Percentiles rank a stretch among this genome's conserved stretches.
Evolutionary conservation across 1,140 invertebrate species (phyloP).

Genomic region (Drosophila baimaii): DNA sequence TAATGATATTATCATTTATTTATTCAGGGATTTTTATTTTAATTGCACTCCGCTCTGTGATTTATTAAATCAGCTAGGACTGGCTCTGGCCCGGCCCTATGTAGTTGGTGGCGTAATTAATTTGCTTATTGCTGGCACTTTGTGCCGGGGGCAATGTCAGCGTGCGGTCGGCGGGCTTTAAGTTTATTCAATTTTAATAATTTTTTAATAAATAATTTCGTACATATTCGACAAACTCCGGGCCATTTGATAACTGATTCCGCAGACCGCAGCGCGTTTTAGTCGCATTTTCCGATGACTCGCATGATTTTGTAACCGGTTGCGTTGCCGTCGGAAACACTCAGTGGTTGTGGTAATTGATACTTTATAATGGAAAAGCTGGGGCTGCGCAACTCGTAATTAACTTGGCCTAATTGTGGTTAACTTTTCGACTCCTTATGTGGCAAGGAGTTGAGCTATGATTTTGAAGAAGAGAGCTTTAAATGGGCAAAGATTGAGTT

Average conservation of each 20-base stretch:
- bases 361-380: conserved; percentile 21
- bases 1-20: conserved; percentile 80
- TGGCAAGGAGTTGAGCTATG: background rate
- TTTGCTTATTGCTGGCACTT: conserved; percentile 40
- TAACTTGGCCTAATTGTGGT: conserved; percentile 32
- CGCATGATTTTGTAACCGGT: conserved; percentile 21
- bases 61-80: conserved; percentile 50
- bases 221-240: conserved; percentile 28
- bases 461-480: background rate
- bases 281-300: conserved; percentile 35
- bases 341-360: conserved; percentile 34
- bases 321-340: conserved; percentile 14
- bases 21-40: conserved; percentile 56
- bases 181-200: conserved; percentile 50
- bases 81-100: background rate
- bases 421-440: conserved; percentile 10
- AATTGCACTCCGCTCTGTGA: conserved; percentile 33
- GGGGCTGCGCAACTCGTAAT: conserved; percentile 17
- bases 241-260: conserved; percentile 22
- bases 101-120: conserved; percentile 56
- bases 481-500: background rate
- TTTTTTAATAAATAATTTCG: conserved; percentile 54
- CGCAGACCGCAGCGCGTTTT: conserved; percentile 38
- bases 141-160: conserved; percentile 29
- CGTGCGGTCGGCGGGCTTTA: conserved; percentile 27